Evolutionary conservation across 2,797 vertebrate genomes (phyloP).

Genomic region (Lepilemur septentrionalis): DNA sequence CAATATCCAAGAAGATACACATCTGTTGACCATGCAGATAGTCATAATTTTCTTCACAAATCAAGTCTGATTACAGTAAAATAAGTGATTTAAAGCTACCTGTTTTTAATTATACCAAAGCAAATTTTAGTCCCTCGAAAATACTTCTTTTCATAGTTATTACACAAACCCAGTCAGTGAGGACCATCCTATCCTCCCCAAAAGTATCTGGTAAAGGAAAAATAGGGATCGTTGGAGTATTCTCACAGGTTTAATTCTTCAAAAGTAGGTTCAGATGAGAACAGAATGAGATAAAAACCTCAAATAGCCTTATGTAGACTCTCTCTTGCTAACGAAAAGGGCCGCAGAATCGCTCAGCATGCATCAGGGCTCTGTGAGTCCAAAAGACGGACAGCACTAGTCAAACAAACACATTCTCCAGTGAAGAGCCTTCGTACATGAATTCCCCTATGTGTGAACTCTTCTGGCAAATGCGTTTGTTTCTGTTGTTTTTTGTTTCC

Average conservation of each 20-base stretch:
- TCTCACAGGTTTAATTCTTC: not conserved
- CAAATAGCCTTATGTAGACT: not conserved
- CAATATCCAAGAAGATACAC: not conserved
- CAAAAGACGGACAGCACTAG: not conserved
- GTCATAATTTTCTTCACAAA: conserved; percentile 34
- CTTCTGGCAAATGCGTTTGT: not conserved
- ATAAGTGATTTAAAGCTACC: not conserved
- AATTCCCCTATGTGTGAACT: not conserved
- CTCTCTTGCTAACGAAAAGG: not conserved
- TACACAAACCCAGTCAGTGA: not conserved
- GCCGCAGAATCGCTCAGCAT: not conserved
- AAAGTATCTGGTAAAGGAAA: not conserved
- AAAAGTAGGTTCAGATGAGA: not conserved
- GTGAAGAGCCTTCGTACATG: not conserved
- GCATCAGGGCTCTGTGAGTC: not conserved
- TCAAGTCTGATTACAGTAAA: not conserved
- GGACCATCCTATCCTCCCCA: not conserved
- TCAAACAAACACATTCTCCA: not conserved
- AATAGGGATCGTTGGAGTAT: not conserved
- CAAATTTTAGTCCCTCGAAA: conserved; percentile 15
- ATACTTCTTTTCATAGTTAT: not conserved
- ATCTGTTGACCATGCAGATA: not conserved
- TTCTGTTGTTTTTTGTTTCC: not conserved
- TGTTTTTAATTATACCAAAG: conserved; percentile 48
- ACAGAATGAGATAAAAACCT: not conserved